These are phyloP conservation scores for Daboia siamensis DNA, from an alignment of 2,113 vertebrate genomes.

Conservation along the genomic window DNA sequence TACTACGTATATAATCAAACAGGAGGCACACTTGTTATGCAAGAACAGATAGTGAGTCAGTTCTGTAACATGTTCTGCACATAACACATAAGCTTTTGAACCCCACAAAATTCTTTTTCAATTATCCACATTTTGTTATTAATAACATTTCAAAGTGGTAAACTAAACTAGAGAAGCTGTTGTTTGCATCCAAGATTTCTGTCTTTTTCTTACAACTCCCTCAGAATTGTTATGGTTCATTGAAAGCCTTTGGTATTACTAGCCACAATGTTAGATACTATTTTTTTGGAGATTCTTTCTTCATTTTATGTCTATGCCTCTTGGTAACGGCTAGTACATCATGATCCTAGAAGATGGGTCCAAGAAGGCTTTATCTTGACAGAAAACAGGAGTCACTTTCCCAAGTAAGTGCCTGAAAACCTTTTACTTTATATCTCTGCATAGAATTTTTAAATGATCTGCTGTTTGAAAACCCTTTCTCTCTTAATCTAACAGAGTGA, in stretches of 20 bases:
- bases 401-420: neutral
- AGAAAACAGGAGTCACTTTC: neutral
- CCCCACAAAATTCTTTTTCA: neutral
- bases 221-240: neutral
- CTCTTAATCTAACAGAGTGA: neutral
- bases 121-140: constrained; percentile 16
- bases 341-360: neutral
- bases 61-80: neutral
- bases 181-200: constrained; percentile 6
- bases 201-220: constrained; percentile 11
- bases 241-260: constrained; percentile 5
- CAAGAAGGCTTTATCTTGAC: constrained; percentile 3
- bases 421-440: neutral
- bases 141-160: constrained; percentile 21
- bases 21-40: neutral
- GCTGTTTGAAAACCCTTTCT: neutral
- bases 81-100: constrained; percentile 30
- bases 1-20: neutral
- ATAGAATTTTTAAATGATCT: constrained; percentile 2
- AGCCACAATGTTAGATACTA: constrained; percentile 2
- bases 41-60: neutral
- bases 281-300: neutral
- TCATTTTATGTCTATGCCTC: neutral
- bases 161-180: constrained; percentile 9
- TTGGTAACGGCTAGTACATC: constrained; percentile 1